Evolutionary conservation across 2,113 vertebrate species (phyloP).

Genomic region (Cariama cristata): DNA sequence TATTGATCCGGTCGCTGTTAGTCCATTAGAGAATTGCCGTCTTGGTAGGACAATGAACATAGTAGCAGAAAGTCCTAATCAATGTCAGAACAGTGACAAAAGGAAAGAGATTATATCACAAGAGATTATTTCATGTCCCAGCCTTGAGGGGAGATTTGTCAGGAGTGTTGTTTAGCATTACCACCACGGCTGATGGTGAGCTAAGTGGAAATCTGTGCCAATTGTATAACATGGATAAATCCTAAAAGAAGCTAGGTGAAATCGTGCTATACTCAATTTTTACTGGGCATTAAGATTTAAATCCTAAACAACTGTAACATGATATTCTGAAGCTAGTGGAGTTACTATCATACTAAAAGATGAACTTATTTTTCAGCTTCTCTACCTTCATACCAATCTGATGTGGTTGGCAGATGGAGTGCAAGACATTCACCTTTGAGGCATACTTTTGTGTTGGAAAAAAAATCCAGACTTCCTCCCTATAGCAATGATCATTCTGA

Average conservation of each 20-base stretch:
- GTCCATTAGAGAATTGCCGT: slow-evolving; percentile 49
- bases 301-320: slow-evolving; percentile 49
- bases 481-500: slow-evolving; percentile 42
- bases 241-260: slow-evolving; percentile 52
- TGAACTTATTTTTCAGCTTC: slow-evolving; percentile 45
- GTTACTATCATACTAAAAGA: slow-evolving; percentile 53
- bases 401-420: slow-evolving; percentile 32
- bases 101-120: slow-evolving; percentile 35
- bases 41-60: slow-evolving; percentile 35
- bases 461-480: slow-evolving; percentile 51
- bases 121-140: slow-evolving; percentile 55
- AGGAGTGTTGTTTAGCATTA: neutral
- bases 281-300: slow-evolving; percentile 48
- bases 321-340: slow-evolving; percentile 60
- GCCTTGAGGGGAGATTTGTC: slow-evolving; percentile 18
- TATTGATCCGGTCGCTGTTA: slow-evolving; percentile 25
- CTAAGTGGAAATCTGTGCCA: slow-evolving; percentile 39
- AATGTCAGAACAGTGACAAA: slow-evolving; percentile 52
- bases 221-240: slow-evolving; percentile 55
- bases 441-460: slow-evolving; percentile 4
- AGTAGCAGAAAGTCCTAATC: slow-evolving; percentile 46
- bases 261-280: slow-evolving; percentile 24
- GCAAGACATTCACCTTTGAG: slow-evolving; percentile 58
- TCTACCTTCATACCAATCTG: slow-evolving; percentile 60
- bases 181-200: neutral